These are phyloP conservation scores for Rhineura floridana DNA, from an alignment of 2,113 vertebrate species.

Conservation along the genomic window DNA sequence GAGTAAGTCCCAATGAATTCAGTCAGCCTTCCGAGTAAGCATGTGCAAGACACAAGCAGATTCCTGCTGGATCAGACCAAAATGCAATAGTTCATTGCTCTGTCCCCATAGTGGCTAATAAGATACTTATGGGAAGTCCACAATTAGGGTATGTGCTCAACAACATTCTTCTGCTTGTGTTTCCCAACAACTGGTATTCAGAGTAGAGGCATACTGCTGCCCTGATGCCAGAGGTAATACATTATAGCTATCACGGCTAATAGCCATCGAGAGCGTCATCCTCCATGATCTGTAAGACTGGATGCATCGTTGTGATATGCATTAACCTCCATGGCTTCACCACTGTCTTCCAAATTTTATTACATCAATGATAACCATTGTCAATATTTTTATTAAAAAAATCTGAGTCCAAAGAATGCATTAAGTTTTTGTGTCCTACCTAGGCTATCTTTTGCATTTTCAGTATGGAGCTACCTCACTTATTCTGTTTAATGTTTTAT, in stretches of 20 bases:
- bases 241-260: too few relatives aligned
- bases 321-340: not conserved
- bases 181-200: too few relatives aligned
- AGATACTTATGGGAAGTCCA: too few relatives aligned
- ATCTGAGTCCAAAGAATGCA: slow-evolving; percentile 13
- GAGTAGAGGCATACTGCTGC: too few relatives aligned
- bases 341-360: not conserved
- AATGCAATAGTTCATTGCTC: too few relatives aligned
- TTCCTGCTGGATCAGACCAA: too few relatives aligned
- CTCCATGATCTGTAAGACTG: too few relatives aligned
- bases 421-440: not conserved
- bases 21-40: not conserved
- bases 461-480: not conserved
- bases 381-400: slow-evolving; percentile 4
- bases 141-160: not conserved
- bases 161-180: not conserved
- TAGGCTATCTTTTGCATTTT: not conserved
- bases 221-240: too few relatives aligned
- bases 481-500: slow-evolving; percentile 25
- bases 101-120: too few relatives aligned
- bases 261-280: too few relatives aligned
- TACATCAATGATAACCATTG: not conserved
- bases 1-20: not conserved
- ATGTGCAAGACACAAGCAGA: not conserved
- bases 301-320: not conserved